These are phyloP conservation scores for Centropristis striata DNA, from an alignment of 2,113 vertebrate genomes.

Conservation along the genomic window DNA sequence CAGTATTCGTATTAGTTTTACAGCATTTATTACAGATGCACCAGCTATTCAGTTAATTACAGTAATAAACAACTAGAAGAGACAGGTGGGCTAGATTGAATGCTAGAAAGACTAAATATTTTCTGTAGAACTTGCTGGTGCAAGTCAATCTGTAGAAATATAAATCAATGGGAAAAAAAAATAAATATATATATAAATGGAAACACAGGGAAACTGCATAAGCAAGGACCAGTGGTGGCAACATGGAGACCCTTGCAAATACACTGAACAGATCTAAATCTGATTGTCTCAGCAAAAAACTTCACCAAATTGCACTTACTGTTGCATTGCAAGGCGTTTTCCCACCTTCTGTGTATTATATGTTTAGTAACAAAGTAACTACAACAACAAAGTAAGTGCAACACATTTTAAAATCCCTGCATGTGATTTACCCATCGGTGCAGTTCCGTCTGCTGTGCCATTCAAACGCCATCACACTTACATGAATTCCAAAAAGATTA, in stretches of 20 bases:
- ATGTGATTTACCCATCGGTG: conserved; percentile 42
- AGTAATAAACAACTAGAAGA: not conserved
- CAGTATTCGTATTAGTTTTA: not conserved
- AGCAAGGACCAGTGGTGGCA: not conserved
- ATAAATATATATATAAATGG: not conserved
- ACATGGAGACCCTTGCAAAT: not conserved
- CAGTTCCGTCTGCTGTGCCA: conserved; percentile 21
- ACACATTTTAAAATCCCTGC: conserved; percentile 24
- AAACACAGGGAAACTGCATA: not conserved
- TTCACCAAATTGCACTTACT: conserved; percentile 44
- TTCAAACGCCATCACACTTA: conserved; percentile 16
- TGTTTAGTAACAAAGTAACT: conserved; percentile 22
- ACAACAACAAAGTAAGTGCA: not conserved
- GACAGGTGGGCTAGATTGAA: not conserved
- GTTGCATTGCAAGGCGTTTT: conserved; percentile 9
- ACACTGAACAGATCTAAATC: not conserved
- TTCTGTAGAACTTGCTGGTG: too few relatives aligned
- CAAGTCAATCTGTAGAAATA: not conserved
- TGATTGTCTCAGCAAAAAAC: not conserved
- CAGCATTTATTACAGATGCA: not conserved
- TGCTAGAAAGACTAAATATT: not conserved
- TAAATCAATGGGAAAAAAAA: too few relatives aligned
- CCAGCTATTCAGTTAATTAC: not conserved
- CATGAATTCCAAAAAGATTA: not conserved
- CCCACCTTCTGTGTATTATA: not conserved